Percentiles rank a stretch among this genome's conserved stretches.
These are phyloP conservation scores for Clarias macrocephalus DNA, from an alignment of 2,113 vertebrate genomes.

Conservation along the genomic window DNA sequence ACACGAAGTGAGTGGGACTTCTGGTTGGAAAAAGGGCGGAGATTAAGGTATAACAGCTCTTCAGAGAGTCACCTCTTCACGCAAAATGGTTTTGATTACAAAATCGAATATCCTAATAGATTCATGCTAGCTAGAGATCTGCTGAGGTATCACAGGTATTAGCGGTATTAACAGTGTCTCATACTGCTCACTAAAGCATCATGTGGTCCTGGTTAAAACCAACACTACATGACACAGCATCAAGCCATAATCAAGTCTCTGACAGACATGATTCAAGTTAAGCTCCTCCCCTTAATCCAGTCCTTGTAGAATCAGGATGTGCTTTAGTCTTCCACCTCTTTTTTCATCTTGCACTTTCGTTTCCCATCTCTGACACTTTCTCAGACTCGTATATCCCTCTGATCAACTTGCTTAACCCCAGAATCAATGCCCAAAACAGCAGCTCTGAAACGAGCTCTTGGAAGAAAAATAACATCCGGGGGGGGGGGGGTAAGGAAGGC, in stretches of 20 bases:
- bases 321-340: background rate
- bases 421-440: background rate
- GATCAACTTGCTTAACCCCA: constrained; percentile 14
- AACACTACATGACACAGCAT: background rate
- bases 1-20: background rate
- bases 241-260: background rate
- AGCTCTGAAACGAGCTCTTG: background rate
- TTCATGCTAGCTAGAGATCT: background rate
- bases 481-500: background rate
- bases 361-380: background rate
- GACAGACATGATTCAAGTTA: background rate
- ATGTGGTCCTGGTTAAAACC: background rate
- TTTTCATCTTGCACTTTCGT: background rate
- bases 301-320: no score
- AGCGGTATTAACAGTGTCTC: background rate
- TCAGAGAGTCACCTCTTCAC: background rate
- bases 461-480: background rate
- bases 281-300: background rate
- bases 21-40: background rate
- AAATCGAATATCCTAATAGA: background rate
- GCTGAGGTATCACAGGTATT: background rate
- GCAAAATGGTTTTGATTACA: background rate
- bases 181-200: background rate
- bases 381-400: background rate
- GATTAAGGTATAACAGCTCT: background rate